Evolutionary conservation across 2,888 invertebrate species (phyloP), one percentile per base, ranked within the genome.

Genomic region (Dasysyrphus albostriatus): DNA sequence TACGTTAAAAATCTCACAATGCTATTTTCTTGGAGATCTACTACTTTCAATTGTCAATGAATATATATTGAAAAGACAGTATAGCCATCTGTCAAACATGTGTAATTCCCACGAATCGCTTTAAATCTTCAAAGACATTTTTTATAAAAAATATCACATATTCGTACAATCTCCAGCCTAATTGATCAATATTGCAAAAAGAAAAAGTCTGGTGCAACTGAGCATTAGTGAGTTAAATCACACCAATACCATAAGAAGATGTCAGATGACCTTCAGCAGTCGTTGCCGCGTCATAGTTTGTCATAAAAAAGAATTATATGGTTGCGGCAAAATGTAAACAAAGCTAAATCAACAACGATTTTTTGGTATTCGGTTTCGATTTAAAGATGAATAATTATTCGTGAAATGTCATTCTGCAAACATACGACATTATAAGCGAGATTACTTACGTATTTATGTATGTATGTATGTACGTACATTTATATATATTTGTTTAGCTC

Each of bases 261-360:
- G 54, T 59, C 59, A 74, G 29, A 73, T 77, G 81, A 81, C 85
- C 85, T 85, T 85, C 69, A 85, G 47, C 29, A 37, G 47, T 9
- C 34, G 47, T 42, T 47, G 51, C 3, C 32, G 49, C 32, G 16
- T 65, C 10, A 44, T 47, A 42, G 56, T 16, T n/a, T 39, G 29
- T 54, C 69, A 69, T 51, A 67, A 37, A 67, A 19, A 47, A 67
- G 4, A 9, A 8, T 39, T n/a, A 5, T 7, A n/a, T 24, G 37
- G 6, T 34, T 37, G 37, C 67, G 34, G 37, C 51, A 24, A 67
- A 67, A 67, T 37, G 67, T 67, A 67, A 67, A 67, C 49, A 67
- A 67, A 67, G 3, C 14, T 8, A 51, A 51, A 39, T 37, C 47
- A 34, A 44, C 44, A 39, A 59, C 14, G 5, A 37, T 32, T 3